Base-by-base conservation (phyloP, 2,797 vertebrate genomes). In the Peromyscus aztecus region DNA sequence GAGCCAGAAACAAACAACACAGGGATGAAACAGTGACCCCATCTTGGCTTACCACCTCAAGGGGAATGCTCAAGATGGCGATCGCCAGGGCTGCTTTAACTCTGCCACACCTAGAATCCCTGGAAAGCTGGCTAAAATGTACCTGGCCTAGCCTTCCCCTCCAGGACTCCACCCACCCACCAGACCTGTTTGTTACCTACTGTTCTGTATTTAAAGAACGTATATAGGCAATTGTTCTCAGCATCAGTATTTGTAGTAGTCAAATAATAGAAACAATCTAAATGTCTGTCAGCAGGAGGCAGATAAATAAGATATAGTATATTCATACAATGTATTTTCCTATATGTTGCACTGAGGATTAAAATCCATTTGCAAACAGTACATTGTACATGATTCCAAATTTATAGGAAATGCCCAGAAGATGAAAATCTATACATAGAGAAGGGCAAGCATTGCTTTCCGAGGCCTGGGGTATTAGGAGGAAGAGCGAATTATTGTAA, bases 251-350 rank as follows among this genome's bases (percentile, higher is more conserved):
- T 77, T n/a, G 11, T 78, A 76, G 63, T 23, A 80, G 29, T 24
- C 59, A 95, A 91, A 93, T 92, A 88, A 65, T 23, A 34, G 37
- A 85, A 95, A 90, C 3, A 86, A 80, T 57, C 37, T 34, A 93
- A 91, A 89, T 81, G 31, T 37, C 27, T 40, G 7, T 61, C 63
- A 77, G 82, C 7, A 61, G 21, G 29, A 71, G 63, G 81, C 23
- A 23, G 46, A 80, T 40, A 89, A 46, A 76, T 86, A 89, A 91
- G 67, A 80, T 71, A 24, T 34, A 16, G 29, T 71, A 11, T 65
- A 76, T 40, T 31, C 43, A 80, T 69, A 77, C 3, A 12, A 61
- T 55, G 52, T 52, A 81, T 46, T 84, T 65, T 84, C 40, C 31
- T 84, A 21, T 34, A 49, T 5, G 8, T 49, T 85, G 34, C 4